Percentiles rank a stretch among this genome's conserved stretches.
phyloP scores from a whole-genome alignment of 2,113 vertebrate species.

The Neopipo cinnamomea region DNA sequence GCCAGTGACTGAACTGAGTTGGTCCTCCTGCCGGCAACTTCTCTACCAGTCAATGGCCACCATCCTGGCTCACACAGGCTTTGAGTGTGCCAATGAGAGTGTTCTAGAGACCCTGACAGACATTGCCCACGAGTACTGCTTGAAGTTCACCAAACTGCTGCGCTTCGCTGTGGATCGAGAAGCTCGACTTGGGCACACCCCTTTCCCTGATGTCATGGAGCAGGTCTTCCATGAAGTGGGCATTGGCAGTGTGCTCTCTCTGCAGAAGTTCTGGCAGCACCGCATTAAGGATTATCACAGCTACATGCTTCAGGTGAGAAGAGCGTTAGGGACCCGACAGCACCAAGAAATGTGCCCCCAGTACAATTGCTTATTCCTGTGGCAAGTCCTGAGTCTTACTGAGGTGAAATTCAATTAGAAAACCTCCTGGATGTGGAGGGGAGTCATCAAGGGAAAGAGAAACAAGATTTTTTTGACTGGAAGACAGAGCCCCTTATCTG shows the following conservation, averaged over 20 bases:
- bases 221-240: slow-evolving; percentile 97
- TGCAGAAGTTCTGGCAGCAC: slow-evolving; percentile 98
- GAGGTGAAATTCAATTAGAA: not conserved
- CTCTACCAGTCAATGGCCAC: slow-evolving; percentile 97
- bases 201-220: slow-evolving; percentile 94
- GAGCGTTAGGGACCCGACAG: accelerated
- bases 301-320: slow-evolving; percentile 93
- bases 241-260: slow-evolving; percentile 90
- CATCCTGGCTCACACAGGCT: slow-evolving; percentile 92
- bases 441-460: not conserved
- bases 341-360: not conserved
- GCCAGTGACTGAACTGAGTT: slow-evolving; percentile 93
- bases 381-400: not conserved
- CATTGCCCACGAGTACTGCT: slow-evolving; percentile 91
- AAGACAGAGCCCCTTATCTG: not conserved
- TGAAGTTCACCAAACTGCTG: slow-evolving; percentile 88
- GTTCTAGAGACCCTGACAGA: slow-evolving; percentile 95
- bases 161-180: slow-evolving; percentile 92
- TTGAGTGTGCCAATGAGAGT: slow-evolving; percentile 91
- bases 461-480: not conserved
- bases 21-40: slow-evolving; percentile 92
- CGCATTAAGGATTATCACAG: slow-evolving; percentile 97
- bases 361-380: not conserved
- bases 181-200: slow-evolving; percentile 86
- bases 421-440: not conserved